Percentiles rank a stretch among this genome's conserved stretches.
Conservation (phyloP, 2,113 vertebrate species). For the Bubo scandiacus region DNA sequence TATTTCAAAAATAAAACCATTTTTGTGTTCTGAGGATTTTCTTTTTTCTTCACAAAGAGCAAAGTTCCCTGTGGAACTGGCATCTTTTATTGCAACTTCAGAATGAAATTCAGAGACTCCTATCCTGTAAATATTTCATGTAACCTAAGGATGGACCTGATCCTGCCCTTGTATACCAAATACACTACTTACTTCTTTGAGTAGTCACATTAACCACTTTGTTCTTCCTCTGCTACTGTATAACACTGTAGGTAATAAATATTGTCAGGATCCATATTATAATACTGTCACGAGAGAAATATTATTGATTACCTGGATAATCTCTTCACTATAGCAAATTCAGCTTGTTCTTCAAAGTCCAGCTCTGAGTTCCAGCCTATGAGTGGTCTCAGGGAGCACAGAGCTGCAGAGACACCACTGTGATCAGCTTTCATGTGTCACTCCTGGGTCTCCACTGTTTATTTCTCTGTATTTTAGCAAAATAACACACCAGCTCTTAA, state of each 20-base stretch:
- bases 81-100: background rate
- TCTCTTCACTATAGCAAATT: background rate
- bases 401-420: background rate
- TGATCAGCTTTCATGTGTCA: background rate
- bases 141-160: background rate
- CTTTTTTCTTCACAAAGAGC: background rate
- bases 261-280: background rate
- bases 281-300: background rate
- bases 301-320: background rate
- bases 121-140: background rate
- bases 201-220: background rate
- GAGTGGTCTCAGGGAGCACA: background rate
- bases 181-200: background rate
- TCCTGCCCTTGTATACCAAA: background rate
- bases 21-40: background rate
- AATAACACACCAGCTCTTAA: background rate
- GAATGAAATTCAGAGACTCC: background rate
- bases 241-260: background rate
- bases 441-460: background rate
- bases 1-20: background rate
- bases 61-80: background rate
- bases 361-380: background rate
- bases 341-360: background rate
- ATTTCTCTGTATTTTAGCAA: background rate
- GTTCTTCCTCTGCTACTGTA: background rate